Conservation (phyloP, 2,888 invertebrate species). For the Rhamphomyia laevipes region DNA sequence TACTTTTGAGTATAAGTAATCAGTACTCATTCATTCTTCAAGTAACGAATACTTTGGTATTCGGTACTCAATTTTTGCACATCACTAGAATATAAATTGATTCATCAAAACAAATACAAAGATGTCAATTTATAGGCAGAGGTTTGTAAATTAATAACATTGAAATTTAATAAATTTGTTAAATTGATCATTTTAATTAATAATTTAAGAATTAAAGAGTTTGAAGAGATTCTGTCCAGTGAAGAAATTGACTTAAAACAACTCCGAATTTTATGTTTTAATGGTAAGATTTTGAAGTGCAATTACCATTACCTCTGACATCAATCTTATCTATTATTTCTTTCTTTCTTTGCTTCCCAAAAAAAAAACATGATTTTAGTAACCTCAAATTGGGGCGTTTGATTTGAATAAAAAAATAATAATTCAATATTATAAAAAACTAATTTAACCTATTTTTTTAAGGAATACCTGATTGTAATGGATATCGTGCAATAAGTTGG, state of each 20-base stretch:
- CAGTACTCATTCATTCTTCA: no score
- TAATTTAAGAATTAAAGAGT: slow-evolving; percentile 61
- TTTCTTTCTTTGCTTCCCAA: no score
- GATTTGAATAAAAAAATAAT: slow-evolving; percentile 1
- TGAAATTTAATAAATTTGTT: background rate
- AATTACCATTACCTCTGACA: background rate
- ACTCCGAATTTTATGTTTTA: slow-evolving; percentile 61
- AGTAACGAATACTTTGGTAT: no score
- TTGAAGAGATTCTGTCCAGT: slow-evolving; percentile 57
- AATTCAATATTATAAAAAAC: background rate
- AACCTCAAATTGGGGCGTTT: slow-evolving; percentile 3
- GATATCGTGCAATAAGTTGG: slow-evolving; percentile 76
- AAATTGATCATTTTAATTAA: background rate
- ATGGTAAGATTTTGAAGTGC: slow-evolving; percentile 47
- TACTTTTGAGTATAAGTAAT: no score
- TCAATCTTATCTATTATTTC: background rate
- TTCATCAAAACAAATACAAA: background rate
- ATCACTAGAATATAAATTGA: no score
- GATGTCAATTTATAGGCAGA: background rate
- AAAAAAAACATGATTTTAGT: no score
- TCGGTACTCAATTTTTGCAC: no score
- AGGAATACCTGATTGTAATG: slow-evolving; percentile 84
- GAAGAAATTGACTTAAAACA: slow-evolving; percentile 59
- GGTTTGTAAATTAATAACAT: background rate
- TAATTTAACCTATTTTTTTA: slow-evolving; percentile 8